Conservation (phyloP, 2,888 invertebrate species). For the Sycophila texana region DNA sequence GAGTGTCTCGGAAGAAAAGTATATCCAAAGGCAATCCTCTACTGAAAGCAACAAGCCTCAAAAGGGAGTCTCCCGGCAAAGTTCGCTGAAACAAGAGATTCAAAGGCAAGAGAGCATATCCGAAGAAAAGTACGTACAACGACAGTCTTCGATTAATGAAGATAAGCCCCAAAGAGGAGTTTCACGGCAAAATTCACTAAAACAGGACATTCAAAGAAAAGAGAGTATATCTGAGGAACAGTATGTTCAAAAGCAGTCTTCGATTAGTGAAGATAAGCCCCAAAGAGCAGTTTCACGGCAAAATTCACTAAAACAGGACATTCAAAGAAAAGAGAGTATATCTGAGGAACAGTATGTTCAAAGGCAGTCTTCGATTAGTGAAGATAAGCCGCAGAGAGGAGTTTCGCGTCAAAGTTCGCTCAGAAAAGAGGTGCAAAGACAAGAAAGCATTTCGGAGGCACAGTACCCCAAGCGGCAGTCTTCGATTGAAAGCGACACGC, state of each 20-base stretch:
- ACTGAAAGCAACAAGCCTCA: too few species aligned
- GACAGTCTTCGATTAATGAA: too few species aligned
- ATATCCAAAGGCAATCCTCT: too few species aligned
- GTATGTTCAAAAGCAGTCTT: too few species aligned
- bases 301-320: constrained; percentile 3
- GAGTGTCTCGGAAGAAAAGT: constrained; percentile 52
- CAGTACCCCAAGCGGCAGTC: constrained; percentile 16
- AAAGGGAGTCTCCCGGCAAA: constrained; percentile 54
- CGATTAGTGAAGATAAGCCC: too few species aligned
- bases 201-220: constrained; percentile 15
- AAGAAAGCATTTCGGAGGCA: constrained; percentile 25
- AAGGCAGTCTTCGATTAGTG: not conserved
- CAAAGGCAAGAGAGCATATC: constrained; percentile 48
- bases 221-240: constrained; percentile 49
- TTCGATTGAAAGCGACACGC: not conserved
- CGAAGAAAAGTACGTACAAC: constrained; percentile 25
- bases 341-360: constrained; percentile 36
- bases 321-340: constrained; percentile 46
- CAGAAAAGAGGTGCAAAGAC: constrained; percentile 48
- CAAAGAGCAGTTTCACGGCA: constrained; percentile 41
- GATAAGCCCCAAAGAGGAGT: constrained; percentile 11
- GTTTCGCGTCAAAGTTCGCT: constrained; percentile 47
- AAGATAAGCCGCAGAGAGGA: not conserved
- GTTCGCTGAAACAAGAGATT: constrained; percentile 40
- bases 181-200: constrained; percentile 56